Percentiles rank a stretch among this genome's conserved stretches.
These are phyloP conservation scores for Nomada fabriciana DNA, from an alignment of 2,888 invertebrate species.

Conservation along the genomic window DNA sequence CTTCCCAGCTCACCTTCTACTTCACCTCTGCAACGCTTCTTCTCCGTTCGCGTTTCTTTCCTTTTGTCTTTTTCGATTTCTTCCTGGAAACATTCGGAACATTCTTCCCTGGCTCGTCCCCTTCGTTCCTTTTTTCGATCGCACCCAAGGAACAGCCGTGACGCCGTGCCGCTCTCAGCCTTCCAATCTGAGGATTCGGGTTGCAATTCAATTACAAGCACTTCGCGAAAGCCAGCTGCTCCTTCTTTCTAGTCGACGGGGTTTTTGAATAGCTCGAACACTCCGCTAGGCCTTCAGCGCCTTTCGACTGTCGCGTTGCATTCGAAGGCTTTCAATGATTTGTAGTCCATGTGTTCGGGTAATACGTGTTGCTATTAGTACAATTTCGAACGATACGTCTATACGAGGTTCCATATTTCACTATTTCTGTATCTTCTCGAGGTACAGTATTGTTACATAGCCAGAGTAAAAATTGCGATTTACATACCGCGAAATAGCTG, in stretches of 20 bases:
- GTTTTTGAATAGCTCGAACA: conserved; percentile 45
- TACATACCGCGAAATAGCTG: conserved; percentile 50
- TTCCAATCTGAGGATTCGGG: conserved; percentile 51
- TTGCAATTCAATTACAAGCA: conserved; percentile 63
- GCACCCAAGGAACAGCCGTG: conserved; percentile 21
- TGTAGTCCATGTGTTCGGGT: no score
- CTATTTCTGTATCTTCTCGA: background rate
- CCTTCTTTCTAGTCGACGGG: conserved; percentile 26
- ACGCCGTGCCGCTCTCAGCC: conserved; percentile 6
- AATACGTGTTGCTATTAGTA: no score
- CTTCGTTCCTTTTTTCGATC: background rate
- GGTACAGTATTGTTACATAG: no score
- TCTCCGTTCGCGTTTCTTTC: conserved; percentile 13
- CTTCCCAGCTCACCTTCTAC: background rate
- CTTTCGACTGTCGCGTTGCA: background rate
- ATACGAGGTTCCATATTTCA: background rate
- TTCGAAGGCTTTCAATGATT: conserved; percentile 4
- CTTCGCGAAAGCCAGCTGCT: conserved; percentile 22
- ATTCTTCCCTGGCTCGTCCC: background rate
- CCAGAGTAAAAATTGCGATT: conserved; percentile 50
- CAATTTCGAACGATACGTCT: background rate
- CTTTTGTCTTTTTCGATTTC: background rate
- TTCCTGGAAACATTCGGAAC: background rate
- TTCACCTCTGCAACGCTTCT: background rate
- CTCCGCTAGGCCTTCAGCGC: background rate